Conservation (phyloP, 2,888 invertebrate species). For the Tyria jacobaeae region DNA sequence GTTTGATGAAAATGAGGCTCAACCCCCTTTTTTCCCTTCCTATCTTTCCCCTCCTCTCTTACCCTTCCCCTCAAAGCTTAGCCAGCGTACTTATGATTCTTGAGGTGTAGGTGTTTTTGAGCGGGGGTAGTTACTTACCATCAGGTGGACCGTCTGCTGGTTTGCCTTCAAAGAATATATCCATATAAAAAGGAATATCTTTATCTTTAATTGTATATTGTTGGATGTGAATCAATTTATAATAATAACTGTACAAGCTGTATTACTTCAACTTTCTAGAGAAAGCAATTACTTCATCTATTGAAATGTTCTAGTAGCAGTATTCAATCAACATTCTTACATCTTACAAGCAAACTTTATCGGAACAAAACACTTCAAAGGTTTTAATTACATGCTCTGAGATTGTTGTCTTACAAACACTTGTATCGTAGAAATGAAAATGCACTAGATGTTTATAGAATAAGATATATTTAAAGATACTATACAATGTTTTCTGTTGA, state of each 20-base stretch:
- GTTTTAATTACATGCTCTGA: not conserved
- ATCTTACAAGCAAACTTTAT: slow-evolving; percentile 39
- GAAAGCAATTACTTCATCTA: slow-evolving; percentile 38
- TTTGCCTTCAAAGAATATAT: too few species aligned
- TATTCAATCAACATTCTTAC: slow-evolving; percentile 36
- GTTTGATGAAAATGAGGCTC: too few species aligned
- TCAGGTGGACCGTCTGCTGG: too few species aligned
- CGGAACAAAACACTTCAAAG: slow-evolving; percentile 25
- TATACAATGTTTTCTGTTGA: too few species aligned
- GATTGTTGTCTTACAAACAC: not conserved
- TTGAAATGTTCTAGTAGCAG: slow-evolving; percentile 28
- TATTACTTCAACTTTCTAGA: slow-evolving; percentile 37
- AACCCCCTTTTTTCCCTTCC: too few species aligned
- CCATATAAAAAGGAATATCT: too few species aligned
- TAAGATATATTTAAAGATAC: not conserved
- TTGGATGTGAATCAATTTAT: not conserved
- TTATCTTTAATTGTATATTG: too few species aligned
- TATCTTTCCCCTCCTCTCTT: too few species aligned
- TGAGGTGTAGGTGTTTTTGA: too few species aligned
- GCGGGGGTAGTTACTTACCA: too few species aligned
- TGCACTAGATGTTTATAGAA: not conserved
- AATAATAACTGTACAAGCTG: slow-evolving; percentile 26
- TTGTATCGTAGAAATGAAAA: not conserved
- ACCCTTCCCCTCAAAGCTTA: too few species aligned
- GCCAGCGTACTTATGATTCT: too few species aligned